phyloP scores from a whole-genome alignment of 1,140 invertebrate species.

The Chrysopa pallens region DNA sequence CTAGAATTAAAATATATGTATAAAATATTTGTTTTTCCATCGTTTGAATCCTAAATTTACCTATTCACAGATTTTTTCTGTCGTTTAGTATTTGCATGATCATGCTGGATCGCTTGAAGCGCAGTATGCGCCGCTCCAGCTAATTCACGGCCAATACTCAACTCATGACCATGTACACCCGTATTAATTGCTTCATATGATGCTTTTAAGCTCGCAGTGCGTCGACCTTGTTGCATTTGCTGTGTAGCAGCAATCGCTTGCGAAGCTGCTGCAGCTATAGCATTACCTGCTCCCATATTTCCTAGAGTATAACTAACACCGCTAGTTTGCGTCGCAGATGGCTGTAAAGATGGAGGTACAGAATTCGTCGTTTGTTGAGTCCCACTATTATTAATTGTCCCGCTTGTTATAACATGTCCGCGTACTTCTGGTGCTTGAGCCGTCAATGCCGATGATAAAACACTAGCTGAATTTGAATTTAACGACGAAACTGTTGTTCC shows the following conservation, averaged over 20 bases:
- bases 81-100: slow-evolving; percentile 35
- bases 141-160: slow-evolving; percentile 41
- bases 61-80: slow-evolving; percentile 35
- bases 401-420: slow-evolving; percentile 16
- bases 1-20: slow-evolving; percentile 1
- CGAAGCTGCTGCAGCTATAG: slow-evolving; percentile 85
- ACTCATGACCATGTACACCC: slow-evolving; percentile 32
- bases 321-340: slow-evolving; percentile 15
- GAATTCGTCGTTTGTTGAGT: slow-evolving; percentile 15
- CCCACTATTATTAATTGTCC: slow-evolving; percentile 23
- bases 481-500: not conserved
- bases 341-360: slow-evolving; percentile 5
- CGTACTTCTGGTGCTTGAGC: slow-evolving; percentile 19
- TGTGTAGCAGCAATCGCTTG: slow-evolving; percentile 94
- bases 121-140: slow-evolving; percentile 61
- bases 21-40: not conserved
- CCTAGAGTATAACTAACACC: slow-evolving; percentile 28
- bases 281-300: slow-evolving; percentile 61
- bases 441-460: slow-evolving; percentile 13
- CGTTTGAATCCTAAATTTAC: not conserved
- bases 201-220: slow-evolving; percentile 87
- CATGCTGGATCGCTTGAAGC: slow-evolving; percentile 49
- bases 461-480: not conserved
- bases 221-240: slow-evolving; percentile 86
- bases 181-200: slow-evolving; percentile 75